These are phyloP conservation scores for Ranitomeya imitator DNA, from an alignment of 2,113 vertebrate species.

Conservation along the genomic window DNA sequence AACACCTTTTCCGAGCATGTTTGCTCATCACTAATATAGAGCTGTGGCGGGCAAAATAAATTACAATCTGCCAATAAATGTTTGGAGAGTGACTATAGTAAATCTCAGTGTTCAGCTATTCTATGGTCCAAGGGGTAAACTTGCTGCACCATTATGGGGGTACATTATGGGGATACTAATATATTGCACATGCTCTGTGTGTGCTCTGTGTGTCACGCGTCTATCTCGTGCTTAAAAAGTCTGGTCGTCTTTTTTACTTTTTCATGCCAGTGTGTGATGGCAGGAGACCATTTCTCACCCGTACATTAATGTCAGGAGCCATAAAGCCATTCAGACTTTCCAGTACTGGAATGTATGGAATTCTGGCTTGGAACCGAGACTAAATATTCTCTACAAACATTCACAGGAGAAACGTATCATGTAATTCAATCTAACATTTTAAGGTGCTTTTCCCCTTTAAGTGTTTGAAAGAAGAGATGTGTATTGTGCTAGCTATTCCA, in stretches of 20 bases:
- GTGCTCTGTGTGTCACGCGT: neutral
- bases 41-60: too few species aligned
- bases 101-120: too few species aligned
- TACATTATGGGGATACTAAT: neutral
- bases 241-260: neutral
- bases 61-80: too few species aligned
- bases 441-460: conserved; percentile 29
- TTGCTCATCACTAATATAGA: too few species aligned
- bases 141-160: neutral
- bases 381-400: neutral
- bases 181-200: neutral
- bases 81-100: too few species aligned
- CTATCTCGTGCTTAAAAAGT: neutral
- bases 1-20: too few species aligned
- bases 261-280: neutral
- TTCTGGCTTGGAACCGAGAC: conserved; percentile 12
- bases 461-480: conserved; percentile 7
- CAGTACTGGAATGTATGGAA: conserved; percentile 15
- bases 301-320: conserved; percentile 8
- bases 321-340: neutral
- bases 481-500: neutral
- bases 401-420: neutral
- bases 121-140: too few species aligned
- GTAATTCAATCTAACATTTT: conserved; percentile 24
- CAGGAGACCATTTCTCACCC: neutral